A percentile compares a stretch with the other conserved stretches of the same genome.
These are phyloP conservation scores for Cyrtorhinus lividipennis DNA, from an alignment of 1,140 invertebrate genomes.

Conservation along the genomic window DNA sequence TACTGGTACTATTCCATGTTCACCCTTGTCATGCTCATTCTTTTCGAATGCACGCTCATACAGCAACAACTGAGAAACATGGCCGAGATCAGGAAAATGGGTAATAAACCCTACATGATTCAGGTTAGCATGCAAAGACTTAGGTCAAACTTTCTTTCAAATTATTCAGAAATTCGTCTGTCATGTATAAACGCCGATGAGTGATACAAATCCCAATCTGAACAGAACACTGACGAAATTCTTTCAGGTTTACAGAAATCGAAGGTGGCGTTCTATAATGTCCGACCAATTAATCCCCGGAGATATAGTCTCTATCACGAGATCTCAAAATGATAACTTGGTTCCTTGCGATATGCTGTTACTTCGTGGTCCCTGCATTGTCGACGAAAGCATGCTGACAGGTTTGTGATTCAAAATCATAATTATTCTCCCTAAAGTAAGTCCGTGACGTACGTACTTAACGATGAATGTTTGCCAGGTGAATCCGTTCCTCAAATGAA, in stretches of 20 bases:
- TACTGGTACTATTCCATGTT: constrained; percentile 98
- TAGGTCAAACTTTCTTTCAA: constrained; percentile 16
- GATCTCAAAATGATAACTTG: constrained; percentile 75
- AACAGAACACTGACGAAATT: too few species aligned
- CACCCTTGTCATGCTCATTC: constrained; percentile 91
- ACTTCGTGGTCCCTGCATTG: constrained; percentile 84
- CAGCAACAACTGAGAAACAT: constrained; percentile 96
- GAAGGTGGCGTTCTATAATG: constrained; percentile 77
- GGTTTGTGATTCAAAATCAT: constrained; percentile 41
- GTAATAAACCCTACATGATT: constrained; percentile 88
- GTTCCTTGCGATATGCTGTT: constrained; percentile 96
- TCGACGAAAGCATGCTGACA: constrained; percentile 96
- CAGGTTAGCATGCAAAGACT: constrained; percentile 45
- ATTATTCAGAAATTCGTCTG: too few species aligned
- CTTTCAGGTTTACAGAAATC: constrained; percentile 74
- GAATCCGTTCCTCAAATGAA: constrained; percentile 99
- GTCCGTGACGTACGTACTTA: too few species aligned
- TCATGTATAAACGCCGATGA: too few species aligned
- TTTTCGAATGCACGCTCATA: constrained; percentile 96
- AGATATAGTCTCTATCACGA: constrained; percentile 87
- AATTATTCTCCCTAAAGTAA: too few species aligned
- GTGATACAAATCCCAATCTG: too few species aligned
- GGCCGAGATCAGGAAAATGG: constrained; percentile 99
- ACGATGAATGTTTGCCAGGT: too few species aligned
- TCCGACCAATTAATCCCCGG: constrained; percentile 86